Evolutionary conservation across 2,888 invertebrate genomes (phyloP).

Genomic region (Brachypalpus laphriformis): DNA sequence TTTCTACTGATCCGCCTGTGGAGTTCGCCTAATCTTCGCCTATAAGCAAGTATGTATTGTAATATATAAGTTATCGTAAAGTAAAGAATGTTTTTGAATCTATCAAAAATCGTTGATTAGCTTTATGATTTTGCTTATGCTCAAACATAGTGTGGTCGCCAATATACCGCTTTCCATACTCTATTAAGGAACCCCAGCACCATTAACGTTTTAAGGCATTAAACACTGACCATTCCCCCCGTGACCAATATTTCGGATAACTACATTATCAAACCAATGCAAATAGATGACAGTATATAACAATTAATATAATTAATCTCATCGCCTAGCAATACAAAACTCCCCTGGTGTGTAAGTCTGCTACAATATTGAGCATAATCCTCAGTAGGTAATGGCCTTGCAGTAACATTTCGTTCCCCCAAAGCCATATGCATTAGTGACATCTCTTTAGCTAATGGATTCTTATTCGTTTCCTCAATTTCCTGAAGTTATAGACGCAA

Average conservation of each 20-base stretch:
- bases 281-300: neutral
- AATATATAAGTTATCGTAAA: too few species aligned
- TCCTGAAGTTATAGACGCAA: neutral
- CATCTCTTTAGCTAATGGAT: conserved; percentile 29
- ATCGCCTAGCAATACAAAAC: neutral
- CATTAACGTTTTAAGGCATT: too few species aligned
- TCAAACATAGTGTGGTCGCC: too few species aligned
- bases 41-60: too few species aligned
- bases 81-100: too few species aligned
- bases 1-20: too few species aligned
- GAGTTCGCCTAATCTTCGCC: too few species aligned
- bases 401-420: neutral
- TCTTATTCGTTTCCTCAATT: conserved; percentile 4
- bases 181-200: too few species aligned
- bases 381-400: neutral
- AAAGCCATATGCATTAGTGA: neutral
- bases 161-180: too few species aligned
- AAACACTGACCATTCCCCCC: too few species aligned
- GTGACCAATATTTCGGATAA: neutral
- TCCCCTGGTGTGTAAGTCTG: neutral
- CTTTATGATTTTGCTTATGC: too few species aligned
- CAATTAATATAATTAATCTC: conserved; percentile 29
- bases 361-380: conserved; percentile 15
- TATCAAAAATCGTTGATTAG: too few species aligned
- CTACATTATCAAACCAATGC: neutral